Conservation (phyloP, 2,113 vertebrate genomes). For the Myocastor coypus region DNA sequence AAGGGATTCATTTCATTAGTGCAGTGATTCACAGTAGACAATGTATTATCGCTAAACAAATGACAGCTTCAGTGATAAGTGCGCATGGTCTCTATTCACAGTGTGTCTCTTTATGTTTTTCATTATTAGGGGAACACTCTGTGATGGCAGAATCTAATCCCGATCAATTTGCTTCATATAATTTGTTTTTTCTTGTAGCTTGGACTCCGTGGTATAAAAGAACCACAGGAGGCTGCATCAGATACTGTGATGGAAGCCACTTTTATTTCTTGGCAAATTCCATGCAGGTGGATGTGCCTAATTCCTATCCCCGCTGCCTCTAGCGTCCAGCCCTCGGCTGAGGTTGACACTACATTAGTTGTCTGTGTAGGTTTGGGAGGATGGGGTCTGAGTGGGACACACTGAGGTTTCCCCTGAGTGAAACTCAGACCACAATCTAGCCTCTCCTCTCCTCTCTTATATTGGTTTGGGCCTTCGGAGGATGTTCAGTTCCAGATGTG, state of each 20-base stretch:
- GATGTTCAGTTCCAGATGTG: background rate
- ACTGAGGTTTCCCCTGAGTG: background rate
- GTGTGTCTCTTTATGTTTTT: slow-evolving; percentile 9
- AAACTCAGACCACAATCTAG: background rate
- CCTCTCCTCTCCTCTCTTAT: background rate
- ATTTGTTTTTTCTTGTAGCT: slow-evolving; percentile 84
- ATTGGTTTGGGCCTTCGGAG: background rate
- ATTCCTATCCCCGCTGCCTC: background rate
- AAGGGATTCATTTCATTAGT: background rate
- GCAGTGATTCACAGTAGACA: background rate
- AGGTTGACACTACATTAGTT: background rate
- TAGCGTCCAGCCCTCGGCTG: background rate
- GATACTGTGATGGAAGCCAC: slow-evolving; percentile 91
- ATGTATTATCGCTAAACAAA: background rate
- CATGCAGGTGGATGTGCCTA: slow-evolving; percentile 89
- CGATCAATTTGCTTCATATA: slow-evolving; percentile 8
- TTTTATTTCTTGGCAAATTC: slow-evolving; percentile 91
- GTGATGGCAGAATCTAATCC: slow-evolving; percentile 52
- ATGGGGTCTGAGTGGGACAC: too few relatives aligned
- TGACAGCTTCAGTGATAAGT: background rate
- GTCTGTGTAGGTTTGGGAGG: background rate
- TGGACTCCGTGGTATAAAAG: slow-evolving; percentile 86
- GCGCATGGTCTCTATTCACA: background rate
- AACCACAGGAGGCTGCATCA: slow-evolving; percentile 86
- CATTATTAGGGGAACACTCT: background rate